These are phyloP conservation scores for Ardeotis arabs DNA, from an alignment of 2,113 vertebrate genomes.

Conservation along the genomic window DNA sequence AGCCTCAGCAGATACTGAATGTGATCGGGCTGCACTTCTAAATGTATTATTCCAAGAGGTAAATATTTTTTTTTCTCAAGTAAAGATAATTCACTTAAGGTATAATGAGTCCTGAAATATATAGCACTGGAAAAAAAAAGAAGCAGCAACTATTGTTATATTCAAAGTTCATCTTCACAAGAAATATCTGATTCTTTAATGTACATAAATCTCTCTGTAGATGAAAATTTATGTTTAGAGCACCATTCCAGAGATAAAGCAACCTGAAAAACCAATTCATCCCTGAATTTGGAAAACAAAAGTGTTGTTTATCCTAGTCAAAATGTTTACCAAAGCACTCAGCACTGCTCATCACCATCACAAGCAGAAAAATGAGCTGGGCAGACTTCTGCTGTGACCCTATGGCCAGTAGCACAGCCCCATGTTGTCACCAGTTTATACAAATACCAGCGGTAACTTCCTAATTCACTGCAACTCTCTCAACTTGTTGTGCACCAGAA, in stretches of 20 bases:
- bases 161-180: background rate
- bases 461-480: background rate
- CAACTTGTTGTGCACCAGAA: background rate
- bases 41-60: constrained; percentile 24
- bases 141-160: background rate
- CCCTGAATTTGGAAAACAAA: background rate
- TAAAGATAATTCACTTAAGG: constrained; percentile 42
- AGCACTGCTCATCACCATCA: background rate
- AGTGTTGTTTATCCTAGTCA: background rate
- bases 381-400: background rate
- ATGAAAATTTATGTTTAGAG: constrained; percentile 4
- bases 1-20: constrained; percentile 31
- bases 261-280: background rate
- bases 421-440: background rate
- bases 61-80: constrained; percentile 45
- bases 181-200: constrained; percentile 9
- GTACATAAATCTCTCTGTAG: background rate
- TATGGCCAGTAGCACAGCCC: background rate
- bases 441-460: background rate
- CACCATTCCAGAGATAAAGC: background rate
- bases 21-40: constrained; percentile 2
- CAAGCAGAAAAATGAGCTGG: background rate
- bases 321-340: background rate
- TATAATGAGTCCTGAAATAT: constrained; percentile 33
- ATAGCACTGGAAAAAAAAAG: background rate